phyloP scores from a whole-genome alignment of 2,797 vertebrate genomes.

The Onychomys torridus region DNA sequence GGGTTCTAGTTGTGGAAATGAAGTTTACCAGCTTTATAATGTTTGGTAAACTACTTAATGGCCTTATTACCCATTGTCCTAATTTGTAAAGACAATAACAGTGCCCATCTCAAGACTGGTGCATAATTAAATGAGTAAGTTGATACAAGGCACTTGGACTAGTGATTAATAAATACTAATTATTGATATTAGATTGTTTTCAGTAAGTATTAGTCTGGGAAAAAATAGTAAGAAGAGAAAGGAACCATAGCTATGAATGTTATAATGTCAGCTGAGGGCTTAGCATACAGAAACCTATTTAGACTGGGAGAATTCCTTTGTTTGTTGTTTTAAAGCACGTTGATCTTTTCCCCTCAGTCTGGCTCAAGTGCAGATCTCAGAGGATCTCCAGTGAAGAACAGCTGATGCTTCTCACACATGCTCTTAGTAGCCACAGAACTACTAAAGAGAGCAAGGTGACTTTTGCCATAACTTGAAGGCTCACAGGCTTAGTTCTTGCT shows the following conservation, averaged over 20 bases:
- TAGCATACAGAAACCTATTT: background rate
- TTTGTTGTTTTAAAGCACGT: background rate
- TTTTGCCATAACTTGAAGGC: background rate
- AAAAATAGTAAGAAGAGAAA: background rate
- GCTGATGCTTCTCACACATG: background rate
- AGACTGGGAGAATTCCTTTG: background rate
- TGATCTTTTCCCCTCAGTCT: background rate
- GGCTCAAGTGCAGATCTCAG: background rate
- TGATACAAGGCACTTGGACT: conserved; percentile 26
- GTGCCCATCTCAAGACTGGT: background rate
- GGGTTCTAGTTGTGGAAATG: background rate
- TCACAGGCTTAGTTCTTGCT: background rate
- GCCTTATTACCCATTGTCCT: background rate
- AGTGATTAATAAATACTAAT: conserved; percentile 11
- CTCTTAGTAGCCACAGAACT: background rate
- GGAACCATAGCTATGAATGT: background rate
- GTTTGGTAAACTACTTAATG: background rate
- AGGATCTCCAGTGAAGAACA: background rate
- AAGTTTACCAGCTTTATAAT: background rate
- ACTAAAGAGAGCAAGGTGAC: background rate
- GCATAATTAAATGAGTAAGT: conserved; percentile 2
- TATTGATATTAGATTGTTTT: conserved; percentile 33
- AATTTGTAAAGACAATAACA: conserved; percentile 20
- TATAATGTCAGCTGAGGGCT: background rate
- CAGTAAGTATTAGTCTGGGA: background rate